Evolutionary conservation across 1,140 invertebrate species (phyloP).

Genomic region (Saxidomus purpurata): DNA sequence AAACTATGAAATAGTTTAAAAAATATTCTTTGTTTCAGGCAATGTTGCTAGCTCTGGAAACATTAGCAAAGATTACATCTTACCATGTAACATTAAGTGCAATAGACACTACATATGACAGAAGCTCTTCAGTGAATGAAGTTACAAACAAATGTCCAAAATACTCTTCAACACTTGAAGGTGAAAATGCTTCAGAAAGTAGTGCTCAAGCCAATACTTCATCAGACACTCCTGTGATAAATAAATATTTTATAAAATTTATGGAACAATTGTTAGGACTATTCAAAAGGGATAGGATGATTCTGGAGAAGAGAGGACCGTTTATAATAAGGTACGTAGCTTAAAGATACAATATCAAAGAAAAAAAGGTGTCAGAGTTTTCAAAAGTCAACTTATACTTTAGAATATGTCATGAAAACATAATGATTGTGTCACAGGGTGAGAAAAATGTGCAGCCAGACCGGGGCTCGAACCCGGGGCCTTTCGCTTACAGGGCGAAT

Average conservation of each 20-base stretch:
- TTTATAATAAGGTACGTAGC: slow-evolving; percentile 99
- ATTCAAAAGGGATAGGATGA: slow-evolving; percentile 93
- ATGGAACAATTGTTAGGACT: slow-evolving; percentile 94
- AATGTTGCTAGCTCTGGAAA: slow-evolving; percentile 95
- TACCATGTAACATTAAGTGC: slow-evolving; percentile 58
- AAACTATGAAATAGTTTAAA: too few relatives aligned
- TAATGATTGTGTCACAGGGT: too few relatives aligned
- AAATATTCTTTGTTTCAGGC: slow-evolving; percentile 87
- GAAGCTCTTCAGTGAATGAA: slow-evolving; percentile 3
- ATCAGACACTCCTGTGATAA: background rate
- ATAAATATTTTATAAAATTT: slow-evolving; percentile 94
- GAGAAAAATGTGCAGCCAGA: too few relatives aligned
- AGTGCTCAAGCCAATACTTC: background rate
- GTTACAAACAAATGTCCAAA: background rate
- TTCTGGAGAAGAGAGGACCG: slow-evolving; percentile 96
- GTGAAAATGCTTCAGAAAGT: background rate
- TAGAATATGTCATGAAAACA: too few relatives aligned
- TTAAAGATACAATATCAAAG: too few relatives aligned
- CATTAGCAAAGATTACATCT: slow-evolving; percentile 95
- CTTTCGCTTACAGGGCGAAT: too few relatives aligned
- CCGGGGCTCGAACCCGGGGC: too few relatives aligned
- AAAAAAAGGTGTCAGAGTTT: too few relatives aligned
- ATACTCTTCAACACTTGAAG: slow-evolving; percentile 5
- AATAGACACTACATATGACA: background rate
- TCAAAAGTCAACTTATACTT: too few relatives aligned